These are phyloP conservation scores for Thalassoma bifasciatum DNA, from an alignment of 2,113 vertebrate genomes.

Conservation along the genomic window DNA sequence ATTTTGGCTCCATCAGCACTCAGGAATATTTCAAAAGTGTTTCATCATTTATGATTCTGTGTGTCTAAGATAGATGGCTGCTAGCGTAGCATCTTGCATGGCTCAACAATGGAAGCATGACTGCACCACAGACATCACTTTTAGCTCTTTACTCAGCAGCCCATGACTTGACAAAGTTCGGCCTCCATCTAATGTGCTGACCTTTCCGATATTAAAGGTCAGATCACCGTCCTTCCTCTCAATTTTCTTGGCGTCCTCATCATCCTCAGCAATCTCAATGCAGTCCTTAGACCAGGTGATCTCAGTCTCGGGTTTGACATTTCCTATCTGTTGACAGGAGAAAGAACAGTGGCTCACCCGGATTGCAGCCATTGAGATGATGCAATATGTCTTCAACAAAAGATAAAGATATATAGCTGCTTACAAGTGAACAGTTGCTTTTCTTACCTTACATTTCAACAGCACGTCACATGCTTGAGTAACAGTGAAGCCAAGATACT, in stretches of 20 bases:
- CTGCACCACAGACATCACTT: slow-evolving; percentile 36
- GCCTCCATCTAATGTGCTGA: slow-evolving; percentile 73
- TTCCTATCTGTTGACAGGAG: slow-evolving; percentile 88
- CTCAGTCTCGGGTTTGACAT: slow-evolving; percentile 92
- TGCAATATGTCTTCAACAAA: too few species aligned
- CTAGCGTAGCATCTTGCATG: slow-evolving; percentile 42
- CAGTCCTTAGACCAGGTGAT: slow-evolving; percentile 95
- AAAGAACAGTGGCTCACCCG: neutral
- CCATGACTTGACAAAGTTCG: slow-evolving; percentile 16
- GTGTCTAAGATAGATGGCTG: slow-evolving; percentile 61
- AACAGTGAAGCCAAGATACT: slow-evolving; percentile 94
- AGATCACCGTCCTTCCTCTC: slow-evolving; percentile 87
- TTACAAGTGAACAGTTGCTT: neutral
- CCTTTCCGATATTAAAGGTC: slow-evolving; percentile 96
- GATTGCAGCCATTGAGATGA: neutral
- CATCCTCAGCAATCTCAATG: slow-evolving; percentile 92
- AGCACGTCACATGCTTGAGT: slow-evolving; percentile 92
- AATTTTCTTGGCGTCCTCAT: slow-evolving; percentile 88
- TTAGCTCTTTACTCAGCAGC: slow-evolving; percentile 44
- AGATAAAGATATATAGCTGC: neutral
- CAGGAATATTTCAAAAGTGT: slow-evolving; percentile 23
- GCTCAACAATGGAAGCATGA: slow-evolving; percentile 45
- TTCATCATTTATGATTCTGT: slow-evolving; percentile 62
- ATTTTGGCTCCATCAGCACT: slow-evolving; percentile 38
- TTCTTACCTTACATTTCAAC: slow-evolving; percentile 93